A percentile compares a stretch with the other conserved stretches of the same genome.
These are phyloP conservation scores for Drosophila aff. DNA, from an alignment of 1,140 invertebrate genomes.

Conservation along the genomic window DNA sequence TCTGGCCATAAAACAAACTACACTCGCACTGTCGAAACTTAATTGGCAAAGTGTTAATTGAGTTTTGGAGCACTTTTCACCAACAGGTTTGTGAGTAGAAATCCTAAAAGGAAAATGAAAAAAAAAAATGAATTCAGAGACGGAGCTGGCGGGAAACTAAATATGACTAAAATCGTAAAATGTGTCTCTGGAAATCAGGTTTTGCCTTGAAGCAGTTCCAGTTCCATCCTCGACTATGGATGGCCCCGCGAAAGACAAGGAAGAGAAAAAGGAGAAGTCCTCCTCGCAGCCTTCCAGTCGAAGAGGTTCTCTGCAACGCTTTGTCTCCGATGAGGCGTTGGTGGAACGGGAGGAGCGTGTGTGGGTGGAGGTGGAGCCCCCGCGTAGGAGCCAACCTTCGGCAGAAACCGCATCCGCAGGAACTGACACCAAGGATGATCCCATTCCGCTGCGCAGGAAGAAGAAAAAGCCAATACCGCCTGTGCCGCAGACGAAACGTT, in stretches of 20 bases:
- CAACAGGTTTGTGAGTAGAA: slow-evolving; percentile 51
- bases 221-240: slow-evolving; percentile 48
- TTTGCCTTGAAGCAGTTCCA: slow-evolving; percentile 25
- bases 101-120: slow-evolving; percentile 30
- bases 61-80: slow-evolving; percentile 36
- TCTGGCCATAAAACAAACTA: slow-evolving; percentile 30
- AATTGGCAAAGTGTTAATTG: slow-evolving; percentile 59
- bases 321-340: not conserved
- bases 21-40: slow-evolving; percentile 22
- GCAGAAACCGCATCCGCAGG: not conserved
- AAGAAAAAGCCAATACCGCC: not conserved
- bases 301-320: not conserved
- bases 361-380: not conserved
- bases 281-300: not conserved
- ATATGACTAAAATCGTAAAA: slow-evolving; percentile 67
- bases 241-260: slow-evolving; percentile 10
- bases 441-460: not conserved
- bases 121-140: not conserved
- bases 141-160: slow-evolving; percentile 40
- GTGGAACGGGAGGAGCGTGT: slow-evolving; percentile 3
- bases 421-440: slow-evolving; percentile 11
- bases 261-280: not conserved
- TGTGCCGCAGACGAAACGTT: not conserved
- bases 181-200: slow-evolving; percentile 37
- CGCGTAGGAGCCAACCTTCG: not conserved